Evolutionary conservation across 1,140 invertebrate genomes (phyloP).

Genomic region (Drosophila pseudoananassae): DNA sequence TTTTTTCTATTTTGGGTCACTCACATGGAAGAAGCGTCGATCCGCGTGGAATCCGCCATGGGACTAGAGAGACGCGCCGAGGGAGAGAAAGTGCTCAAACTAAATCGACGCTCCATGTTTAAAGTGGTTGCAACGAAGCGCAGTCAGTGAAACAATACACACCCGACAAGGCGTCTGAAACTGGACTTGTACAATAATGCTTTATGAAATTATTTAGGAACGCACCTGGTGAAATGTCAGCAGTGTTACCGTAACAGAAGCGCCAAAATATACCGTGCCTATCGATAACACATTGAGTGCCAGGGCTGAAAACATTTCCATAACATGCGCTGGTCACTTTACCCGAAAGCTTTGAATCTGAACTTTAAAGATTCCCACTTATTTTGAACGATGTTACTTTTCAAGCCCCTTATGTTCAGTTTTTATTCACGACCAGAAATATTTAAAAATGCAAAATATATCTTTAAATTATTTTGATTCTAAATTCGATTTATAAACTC

Average conservation of each 20-base stretch:
- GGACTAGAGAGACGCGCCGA: conserved; percentile 51
- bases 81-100: conserved; percentile 51
- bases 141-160: not conserved
- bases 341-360: not conserved
- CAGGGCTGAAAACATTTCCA: not conserved
- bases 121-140: not conserved
- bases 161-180: not conserved
- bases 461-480: no score
- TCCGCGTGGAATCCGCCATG: conserved; percentile 77
- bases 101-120: conserved; percentile 69
- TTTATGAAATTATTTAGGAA: conserved; percentile 6
- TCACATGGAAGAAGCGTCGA: conserved; percentile 47
- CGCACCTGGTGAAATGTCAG: conserved; percentile 28
- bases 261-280: conserved; percentile 26
- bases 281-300: not conserved
- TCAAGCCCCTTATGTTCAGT: no score
- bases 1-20: conserved; percentile 5
- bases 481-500: no score
- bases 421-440: no score
- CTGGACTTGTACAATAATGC: not conserved
- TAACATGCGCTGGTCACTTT: no score
- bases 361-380: no score
- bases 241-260: conserved; percentile 18
- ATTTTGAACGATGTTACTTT: no score
- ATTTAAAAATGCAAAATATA: no score